Base-by-base conservation (phyloP, 2,797 vertebrate species). In the Melanogrammus aeglefinus region DNA sequence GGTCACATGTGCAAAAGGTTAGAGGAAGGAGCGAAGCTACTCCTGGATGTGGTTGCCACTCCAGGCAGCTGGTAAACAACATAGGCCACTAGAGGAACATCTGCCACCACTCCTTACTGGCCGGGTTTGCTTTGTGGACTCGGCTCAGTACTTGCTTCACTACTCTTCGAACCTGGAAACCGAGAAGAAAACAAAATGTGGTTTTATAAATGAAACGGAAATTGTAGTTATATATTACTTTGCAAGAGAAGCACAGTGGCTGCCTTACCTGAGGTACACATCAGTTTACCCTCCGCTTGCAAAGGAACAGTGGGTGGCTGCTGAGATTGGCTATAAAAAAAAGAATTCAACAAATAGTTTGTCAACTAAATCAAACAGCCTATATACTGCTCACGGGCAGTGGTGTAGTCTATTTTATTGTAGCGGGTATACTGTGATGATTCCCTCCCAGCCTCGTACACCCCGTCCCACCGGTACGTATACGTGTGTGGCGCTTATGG, bases 1-100 rank as follows among this genome's bases (percentile, higher is more conserved):
- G 88, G 92, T 91, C 88, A 86, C 89, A 87, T 90, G 85, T 90
- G 91, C 88, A 90, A 90, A 90, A 91, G 86, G 86, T 90, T 90
- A 89, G 87, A 92, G 86, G 86, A 92, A 88, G 89, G 90, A 90
- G 90, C 85, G 83, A 92, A 90, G 92, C 89, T 77, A 87, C 76
- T 90, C 89, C 89, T 78, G 75, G 81, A 73, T 4, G 80, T 86
- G 85, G 87, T 84, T 80, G 83, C 87, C 84, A 86, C 81, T 91
- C 86, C 86, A 91, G 89, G 88, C 86, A 88, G 89, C 85, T 86
- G 87, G 88, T 91, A 88, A 88, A 89, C 88, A 85, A 88, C 79
- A 77, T 29, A 82, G 78, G 83, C 78, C 75, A 74, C 24, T 38
- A 63, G 31, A 47, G 86, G 80, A 86, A 75, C 44, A 72, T 80